A percentile compares a stretch with the other conserved stretches of the same genome.
Conservation (phyloP, 2,888 invertebrate species). For the Colletes collaris region DNA sequence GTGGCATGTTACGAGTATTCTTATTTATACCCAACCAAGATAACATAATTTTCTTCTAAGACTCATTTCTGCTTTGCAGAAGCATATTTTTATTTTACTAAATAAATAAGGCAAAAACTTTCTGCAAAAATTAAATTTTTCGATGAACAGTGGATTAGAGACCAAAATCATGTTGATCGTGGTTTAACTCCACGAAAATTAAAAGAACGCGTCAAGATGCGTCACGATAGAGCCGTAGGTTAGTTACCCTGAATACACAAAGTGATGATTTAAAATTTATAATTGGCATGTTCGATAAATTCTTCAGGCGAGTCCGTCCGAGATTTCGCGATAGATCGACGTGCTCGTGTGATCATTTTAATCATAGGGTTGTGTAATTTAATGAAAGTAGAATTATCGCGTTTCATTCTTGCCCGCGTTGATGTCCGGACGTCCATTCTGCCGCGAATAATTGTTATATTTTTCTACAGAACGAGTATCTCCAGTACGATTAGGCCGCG, state of each 20-base stretch:
- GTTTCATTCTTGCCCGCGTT: neutral
- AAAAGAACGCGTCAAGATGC: slow-evolving; percentile 32
- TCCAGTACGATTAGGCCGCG: neutral
- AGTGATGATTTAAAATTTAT: slow-evolving; percentile 49
- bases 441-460: slow-evolving; percentile 32
- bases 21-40: too few relatives aligned
- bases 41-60: too few relatives aligned
- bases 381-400: slow-evolving; percentile 53
- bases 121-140: slow-evolving; percentile 26
- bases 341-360: slow-evolving; percentile 37
- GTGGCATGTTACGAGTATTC: too few relatives aligned
- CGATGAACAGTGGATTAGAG: slow-evolving; percentile 37
- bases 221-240: slow-evolving; percentile 6
- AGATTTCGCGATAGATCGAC: slow-evolving; percentile 22
- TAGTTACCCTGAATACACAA: slow-evolving; percentile 22
- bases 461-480: neutral
- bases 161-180: slow-evolving; percentile 22
- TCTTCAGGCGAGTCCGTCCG: slow-evolving; percentile 18
- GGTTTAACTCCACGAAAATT: slow-evolving; percentile 31
- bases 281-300: slow-evolving; percentile 41
- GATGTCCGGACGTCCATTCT: neutral
- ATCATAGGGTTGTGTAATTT: slow-evolving; percentile 29
- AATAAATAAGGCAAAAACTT: too few relatives aligned
- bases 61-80: too few relatives aligned
- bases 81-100: too few relatives aligned